phyloP scores from a whole-genome alignment of 1,140 invertebrate genomes.

The Paraescarpia echinospica region DNA sequence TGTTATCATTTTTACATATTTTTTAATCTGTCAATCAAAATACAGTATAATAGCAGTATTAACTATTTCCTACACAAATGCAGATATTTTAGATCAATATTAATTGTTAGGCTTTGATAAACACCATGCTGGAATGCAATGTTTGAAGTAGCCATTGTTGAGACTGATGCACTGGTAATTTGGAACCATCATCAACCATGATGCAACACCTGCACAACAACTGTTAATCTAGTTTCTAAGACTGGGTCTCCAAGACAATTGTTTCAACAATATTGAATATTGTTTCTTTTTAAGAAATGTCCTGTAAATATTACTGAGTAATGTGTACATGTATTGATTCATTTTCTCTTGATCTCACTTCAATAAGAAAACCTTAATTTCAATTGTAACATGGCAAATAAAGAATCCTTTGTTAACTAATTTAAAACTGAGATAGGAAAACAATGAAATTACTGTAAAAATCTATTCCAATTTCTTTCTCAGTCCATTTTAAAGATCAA shows the following conservation, averaged over 20 bases:
- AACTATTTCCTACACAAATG: background rate
- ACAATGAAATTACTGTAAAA: constrained; percentile 1
- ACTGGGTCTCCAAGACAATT: background rate
- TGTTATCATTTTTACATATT: background rate
- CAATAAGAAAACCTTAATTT: background rate
- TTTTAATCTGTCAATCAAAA: background rate
- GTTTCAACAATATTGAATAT: background rate
- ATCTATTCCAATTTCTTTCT: background rate
- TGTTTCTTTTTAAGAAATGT: background rate
- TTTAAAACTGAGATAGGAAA: background rate
- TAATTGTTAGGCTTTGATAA: background rate
- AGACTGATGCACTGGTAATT: background rate
- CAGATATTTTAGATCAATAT: background rate
- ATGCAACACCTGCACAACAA: background rate
- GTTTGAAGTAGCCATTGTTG: background rate
- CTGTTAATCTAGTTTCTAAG: background rate
- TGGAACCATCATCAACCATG: background rate
- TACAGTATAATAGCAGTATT: background rate
- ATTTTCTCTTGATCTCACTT: background rate
- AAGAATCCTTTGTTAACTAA: background rate
- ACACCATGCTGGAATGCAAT: background rate
- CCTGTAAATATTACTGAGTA: background rate
- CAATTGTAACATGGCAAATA: background rate
- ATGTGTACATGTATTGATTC: background rate
- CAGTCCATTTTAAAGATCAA: background rate